Conservation (phyloP, 2,113 vertebrate species). For the Tachuris rubrigastra region DNA sequence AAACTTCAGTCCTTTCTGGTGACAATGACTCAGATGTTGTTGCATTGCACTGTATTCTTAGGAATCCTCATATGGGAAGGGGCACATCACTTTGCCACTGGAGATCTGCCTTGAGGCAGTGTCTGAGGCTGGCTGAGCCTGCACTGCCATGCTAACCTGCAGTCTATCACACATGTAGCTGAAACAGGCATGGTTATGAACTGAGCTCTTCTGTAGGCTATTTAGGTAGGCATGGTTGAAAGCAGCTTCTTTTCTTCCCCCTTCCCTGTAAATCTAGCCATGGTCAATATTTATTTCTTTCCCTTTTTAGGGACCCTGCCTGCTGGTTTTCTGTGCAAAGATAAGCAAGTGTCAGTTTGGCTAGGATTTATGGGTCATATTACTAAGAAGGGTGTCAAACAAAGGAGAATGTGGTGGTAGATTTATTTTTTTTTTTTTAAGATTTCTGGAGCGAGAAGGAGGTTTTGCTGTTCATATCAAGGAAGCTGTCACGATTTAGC, state of each 20-base stretch:
- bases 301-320: not conserved
- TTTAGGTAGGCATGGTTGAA: not conserved
- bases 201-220: fast-evolving
- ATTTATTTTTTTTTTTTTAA: not conserved
- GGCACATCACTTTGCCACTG: not conserved
- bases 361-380: no score
- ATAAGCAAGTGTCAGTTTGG: not conserved
- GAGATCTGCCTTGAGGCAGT: not conserved
- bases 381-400: not conserved
- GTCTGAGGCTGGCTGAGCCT: not conserved
- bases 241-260: not conserved
- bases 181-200: not conserved
- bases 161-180: not conserved
- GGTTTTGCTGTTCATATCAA: not conserved
- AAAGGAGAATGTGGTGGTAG: not conserved
- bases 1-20: not conserved
- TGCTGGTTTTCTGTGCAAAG: not conserved
- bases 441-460: not conserved
- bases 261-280: not conserved
- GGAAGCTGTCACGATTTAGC: not conserved
- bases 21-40: not conserved
- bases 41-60: not conserved
- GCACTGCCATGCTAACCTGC: not conserved
- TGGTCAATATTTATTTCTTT: not conserved
- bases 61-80: not conserved